Conservation (phyloP, 2,888 invertebrate species). For the Acleris emargana region DNA sequence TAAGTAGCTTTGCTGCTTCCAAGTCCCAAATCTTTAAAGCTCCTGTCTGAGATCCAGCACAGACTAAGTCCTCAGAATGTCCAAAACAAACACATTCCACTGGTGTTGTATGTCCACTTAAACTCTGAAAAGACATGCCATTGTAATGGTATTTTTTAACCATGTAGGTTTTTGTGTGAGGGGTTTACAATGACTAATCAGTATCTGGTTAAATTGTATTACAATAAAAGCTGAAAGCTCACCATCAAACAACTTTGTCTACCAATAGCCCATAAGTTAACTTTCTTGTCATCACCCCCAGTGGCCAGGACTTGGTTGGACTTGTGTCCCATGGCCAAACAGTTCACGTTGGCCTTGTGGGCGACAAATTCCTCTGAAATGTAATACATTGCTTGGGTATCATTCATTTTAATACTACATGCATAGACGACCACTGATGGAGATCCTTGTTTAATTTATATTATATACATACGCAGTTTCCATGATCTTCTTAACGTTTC, state of each 20-base stretch:
- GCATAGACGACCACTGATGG: too few relatives aligned
- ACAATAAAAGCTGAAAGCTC: constrained; percentile 48
- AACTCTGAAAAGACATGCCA: constrained; percentile 84
- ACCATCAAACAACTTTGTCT: constrained; percentile 98
- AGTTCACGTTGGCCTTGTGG: constrained; percentile 94
- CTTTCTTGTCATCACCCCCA: constrained; percentile 98
- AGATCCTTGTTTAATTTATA: too few relatives aligned
- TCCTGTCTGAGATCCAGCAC: constrained; percentile 97
- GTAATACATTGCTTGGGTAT: too few relatives aligned
- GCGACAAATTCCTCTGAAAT: constrained; percentile 93
- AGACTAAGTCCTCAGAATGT: constrained; percentile 96
- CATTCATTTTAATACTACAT: too few relatives aligned
- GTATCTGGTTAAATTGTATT: not conserved
- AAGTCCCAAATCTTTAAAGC: constrained; percentile 98
- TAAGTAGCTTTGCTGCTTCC: constrained; percentile 95
- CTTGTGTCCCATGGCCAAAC: constrained; percentile 94
- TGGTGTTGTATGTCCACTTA: constrained; percentile 96
- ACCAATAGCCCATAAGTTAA: constrained; percentile 98
- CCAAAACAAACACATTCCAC: constrained; percentile 98
- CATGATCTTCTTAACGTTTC: constrained; percentile 88
- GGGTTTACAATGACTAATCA: too few relatives aligned
- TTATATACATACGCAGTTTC: constrained; percentile 89
- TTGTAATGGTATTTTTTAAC: not conserved
- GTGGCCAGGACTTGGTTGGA: constrained; percentile 96
- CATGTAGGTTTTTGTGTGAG: not conserved